Evolutionary conservation across 2,797 vertebrate genomes (phyloP), one percentile per base, ranked within the genome.

Genomic region (Enteromius thamalakanensis): DNA sequence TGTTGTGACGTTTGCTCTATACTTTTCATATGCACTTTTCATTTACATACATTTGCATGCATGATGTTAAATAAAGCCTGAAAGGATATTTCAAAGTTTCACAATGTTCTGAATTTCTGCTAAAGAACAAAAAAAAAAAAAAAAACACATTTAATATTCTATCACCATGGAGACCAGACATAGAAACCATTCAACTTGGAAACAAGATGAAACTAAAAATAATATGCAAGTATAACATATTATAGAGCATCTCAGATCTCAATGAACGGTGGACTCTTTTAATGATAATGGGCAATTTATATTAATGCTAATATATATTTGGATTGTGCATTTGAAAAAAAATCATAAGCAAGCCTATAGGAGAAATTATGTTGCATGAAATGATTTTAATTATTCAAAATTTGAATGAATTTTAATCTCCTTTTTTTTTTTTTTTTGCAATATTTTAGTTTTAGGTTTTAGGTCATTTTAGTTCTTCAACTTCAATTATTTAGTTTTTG

Each of bases 101-200:
- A 65, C 45, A 55, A 72, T 82, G 47, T 67, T 75, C 45, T 10
- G 58, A 82, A 37, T 76, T 82, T 82, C 80, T 72, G 40, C 37
- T 29, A 65, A 53, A 60, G 2, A 32, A 34, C 5, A 49, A 19
- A 75, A 42, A 60, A 14, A 21, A 19, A 2, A 32, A 34, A 34
- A 34, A 3, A 34, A 3, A n/a, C 45, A 53, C 9, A 2, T 67
- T 75, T 76, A 75, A 67, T 82, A 67, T 82, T 76, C 62, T 11
- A 42, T 82, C 72, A 47, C 81, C 72, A 82, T 82, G 81, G 81
- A 76, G 7, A 82, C 81, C 71, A 82, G 72, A 82, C 49, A 68
- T 68, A 26, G 72, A 82, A 82, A 55, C 60, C 45, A n/a, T 82
- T 82, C 62, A 29, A 75, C 58, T 67, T 76, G n/a, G 47, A 75